Conservation (phyloP, 2,797 vertebrate species). For the Aselliscus stoliczkanus region DNA sequence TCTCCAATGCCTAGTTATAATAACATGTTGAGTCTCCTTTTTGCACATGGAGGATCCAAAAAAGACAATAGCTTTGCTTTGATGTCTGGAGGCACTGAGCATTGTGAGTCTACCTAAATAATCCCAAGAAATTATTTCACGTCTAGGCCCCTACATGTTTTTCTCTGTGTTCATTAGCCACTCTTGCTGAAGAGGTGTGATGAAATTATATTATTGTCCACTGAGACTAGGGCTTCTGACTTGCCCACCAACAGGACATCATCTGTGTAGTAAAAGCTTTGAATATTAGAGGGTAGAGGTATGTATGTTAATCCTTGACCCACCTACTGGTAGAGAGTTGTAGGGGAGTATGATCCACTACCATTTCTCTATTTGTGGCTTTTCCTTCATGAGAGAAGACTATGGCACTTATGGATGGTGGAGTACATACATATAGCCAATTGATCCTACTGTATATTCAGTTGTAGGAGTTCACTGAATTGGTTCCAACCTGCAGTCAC, state of each 20-base stretch:
- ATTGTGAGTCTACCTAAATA: background rate
- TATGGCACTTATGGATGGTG: background rate
- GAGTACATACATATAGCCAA: background rate
- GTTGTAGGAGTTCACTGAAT: background rate
- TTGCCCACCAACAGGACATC: background rate
- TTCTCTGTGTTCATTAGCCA: background rate
- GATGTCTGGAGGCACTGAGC: background rate
- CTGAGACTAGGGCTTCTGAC: background rate
- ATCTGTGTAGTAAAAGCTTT: background rate
- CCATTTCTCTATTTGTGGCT: background rate
- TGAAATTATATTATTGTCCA: background rate
- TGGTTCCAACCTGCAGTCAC: background rate
- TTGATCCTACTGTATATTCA: background rate
- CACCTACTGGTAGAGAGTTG: background rate
- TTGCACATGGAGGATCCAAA: background rate
- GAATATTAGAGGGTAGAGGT: background rate
- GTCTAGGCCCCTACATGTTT: background rate
- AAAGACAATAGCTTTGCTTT: background rate
- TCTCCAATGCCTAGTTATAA: background rate
- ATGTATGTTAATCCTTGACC: background rate
- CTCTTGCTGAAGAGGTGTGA: background rate
- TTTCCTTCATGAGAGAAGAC: background rate
- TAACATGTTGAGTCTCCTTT: background rate
- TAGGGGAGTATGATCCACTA: background rate
- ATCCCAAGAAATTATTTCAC: background rate